A percentile compares a stretch with the other conserved stretches of the same genome.
phyloP scores from a whole-genome alignment of 2,797 vertebrate species.

The Pangasius sanitwongsei region DNA sequence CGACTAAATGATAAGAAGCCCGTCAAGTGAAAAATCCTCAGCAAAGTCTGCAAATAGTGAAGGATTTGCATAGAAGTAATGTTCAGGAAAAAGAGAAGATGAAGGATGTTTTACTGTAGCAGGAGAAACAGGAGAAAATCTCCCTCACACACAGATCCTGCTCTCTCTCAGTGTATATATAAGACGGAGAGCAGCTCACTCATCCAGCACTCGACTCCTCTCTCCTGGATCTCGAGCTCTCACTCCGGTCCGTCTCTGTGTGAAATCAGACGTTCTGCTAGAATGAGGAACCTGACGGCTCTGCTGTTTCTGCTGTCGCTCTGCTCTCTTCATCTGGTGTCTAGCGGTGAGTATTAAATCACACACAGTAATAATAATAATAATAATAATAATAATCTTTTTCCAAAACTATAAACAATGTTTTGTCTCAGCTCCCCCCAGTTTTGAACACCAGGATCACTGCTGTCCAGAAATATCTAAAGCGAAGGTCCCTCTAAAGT shows the following conservation, averaged over 20 bases:
- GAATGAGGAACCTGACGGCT: constrained; percentile 39
- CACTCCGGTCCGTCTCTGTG: neutral
- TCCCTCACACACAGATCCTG: neutral
- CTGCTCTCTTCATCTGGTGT: constrained; percentile 38
- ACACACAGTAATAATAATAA: too few species aligned
- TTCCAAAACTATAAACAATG: neutral
- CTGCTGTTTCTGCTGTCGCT: constrained; percentile 44
- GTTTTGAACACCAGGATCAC: accelerated
- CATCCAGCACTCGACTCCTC: neutral
- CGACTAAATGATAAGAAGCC: too few species aligned
- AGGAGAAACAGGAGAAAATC: too few species aligned
- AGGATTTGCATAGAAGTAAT: too few species aligned
- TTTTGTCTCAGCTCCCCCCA: accelerated
- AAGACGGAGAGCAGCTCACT: neutral
- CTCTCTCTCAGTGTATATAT: neutral
- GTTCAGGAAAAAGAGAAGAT: too few species aligned
- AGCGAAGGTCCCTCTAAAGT: neutral
- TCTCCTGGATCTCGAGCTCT: neutral
- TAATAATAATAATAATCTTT: neutral
- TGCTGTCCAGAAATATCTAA: neutral
- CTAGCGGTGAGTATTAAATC: constrained; percentile 38
- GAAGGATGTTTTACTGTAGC: too few species aligned
- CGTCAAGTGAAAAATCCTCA: too few species aligned
- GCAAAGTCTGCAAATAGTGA: too few species aligned
- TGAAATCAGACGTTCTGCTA: neutral